phyloP scores from a whole-genome alignment of 2,888 invertebrate genomes.

The Melieria picta region DNA sequence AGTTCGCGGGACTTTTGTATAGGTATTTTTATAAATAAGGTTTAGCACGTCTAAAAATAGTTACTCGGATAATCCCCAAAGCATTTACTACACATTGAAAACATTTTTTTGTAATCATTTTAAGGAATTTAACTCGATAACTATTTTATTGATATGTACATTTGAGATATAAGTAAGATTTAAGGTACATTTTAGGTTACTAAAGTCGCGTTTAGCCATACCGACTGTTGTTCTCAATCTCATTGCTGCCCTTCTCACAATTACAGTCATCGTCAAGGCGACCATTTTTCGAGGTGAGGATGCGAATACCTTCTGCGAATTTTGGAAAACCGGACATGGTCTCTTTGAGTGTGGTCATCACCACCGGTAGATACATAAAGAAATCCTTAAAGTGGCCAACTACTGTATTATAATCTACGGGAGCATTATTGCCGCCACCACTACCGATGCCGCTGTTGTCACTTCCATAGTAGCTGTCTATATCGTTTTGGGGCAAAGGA shows the following conservation, averaged over 20 bases:
- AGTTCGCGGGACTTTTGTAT: no score
- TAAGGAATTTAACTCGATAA: background rate
- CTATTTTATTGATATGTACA: background rate
- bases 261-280: conserved; percentile 54
- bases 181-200: background rate
- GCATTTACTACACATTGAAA: no score
- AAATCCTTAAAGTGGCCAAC: conserved; percentile 61
- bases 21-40: no score
- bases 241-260: conserved; percentile 50
- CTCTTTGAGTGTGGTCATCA: conserved; percentile 61
- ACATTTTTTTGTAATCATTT: background rate
- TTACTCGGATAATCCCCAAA: no score
- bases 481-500: conserved; percentile 44
- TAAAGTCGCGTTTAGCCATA: conserved; percentile 41
- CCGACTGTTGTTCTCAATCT: conserved; percentile 48
- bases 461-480: conserved; percentile 45
- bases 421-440: conserved; percentile 6
- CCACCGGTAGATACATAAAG: conserved; percentile 62
- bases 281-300: conserved; percentile 51
- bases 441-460: conserved; percentile 25
- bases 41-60: no score
- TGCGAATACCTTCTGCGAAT: conserved; percentile 57
- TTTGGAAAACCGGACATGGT: conserved; percentile 61
- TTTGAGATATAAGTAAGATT: background rate
- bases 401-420: conserved; percentile 58